A percentile compares a stretch with the other conserved stretches of the same genome.
These are phyloP conservation scores for Notiomystis cincta DNA, from an alignment of 2,113 vertebrate genomes.

Conservation along the genomic window DNA sequence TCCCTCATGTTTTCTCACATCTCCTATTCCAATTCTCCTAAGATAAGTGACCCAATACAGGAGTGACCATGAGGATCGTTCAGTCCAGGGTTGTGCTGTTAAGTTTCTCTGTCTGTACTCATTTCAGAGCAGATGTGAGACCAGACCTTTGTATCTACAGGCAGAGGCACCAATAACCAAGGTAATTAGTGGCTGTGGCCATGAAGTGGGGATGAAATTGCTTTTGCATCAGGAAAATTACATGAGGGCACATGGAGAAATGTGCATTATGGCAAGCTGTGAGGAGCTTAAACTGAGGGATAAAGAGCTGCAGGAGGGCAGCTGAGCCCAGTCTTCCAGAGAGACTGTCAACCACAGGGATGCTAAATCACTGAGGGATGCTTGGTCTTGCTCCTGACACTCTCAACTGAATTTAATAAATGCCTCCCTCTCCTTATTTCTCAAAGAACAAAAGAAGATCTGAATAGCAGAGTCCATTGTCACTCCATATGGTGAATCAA, in stretches of 20 bases:
- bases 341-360: background rate
- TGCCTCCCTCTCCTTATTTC: background rate
- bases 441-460: background rate
- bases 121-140: background rate
- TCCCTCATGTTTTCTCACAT: background rate
- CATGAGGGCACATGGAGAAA: background rate
- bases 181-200: background rate
- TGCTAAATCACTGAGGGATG: background rate
- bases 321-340: background rate
- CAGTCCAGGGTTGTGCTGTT: background rate
- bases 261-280: background rate
- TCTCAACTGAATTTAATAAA: background rate
- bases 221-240: background rate
- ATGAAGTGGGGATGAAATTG: background rate
- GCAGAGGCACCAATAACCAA: background rate
- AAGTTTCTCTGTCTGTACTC: background rate
- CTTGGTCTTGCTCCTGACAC: background rate
- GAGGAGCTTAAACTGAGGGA: background rate
- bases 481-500: background rate
- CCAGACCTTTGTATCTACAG: background rate
- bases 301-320: background rate
- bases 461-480: background rate
- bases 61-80: rapidly evolving
- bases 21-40: background rate
- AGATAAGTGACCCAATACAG: background rate